Evolutionary conservation across 1,140 invertebrate genomes (phyloP).

Genomic region (Asbolus verrucosus): DNA sequence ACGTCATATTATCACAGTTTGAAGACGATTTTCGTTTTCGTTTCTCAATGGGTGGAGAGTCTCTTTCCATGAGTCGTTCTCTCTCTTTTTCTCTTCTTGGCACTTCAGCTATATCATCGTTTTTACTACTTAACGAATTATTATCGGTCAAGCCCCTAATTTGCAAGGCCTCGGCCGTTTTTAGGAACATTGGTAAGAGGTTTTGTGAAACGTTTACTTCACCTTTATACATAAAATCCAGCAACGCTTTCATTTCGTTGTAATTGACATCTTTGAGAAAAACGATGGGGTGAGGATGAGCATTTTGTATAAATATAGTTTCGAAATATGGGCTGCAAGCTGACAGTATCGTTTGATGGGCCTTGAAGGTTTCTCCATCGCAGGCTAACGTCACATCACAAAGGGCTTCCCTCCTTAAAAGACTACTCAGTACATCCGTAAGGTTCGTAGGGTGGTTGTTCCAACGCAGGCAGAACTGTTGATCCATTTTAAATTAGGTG

Average conservation of each 20-base stretch:
- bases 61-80: slow-evolving; percentile 57
- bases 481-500: slow-evolving; percentile 79
- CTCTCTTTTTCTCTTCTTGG: slow-evolving; percentile 54
- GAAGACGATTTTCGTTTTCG: slow-evolving; percentile 78
- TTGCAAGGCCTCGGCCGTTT: slow-evolving; percentile 91
- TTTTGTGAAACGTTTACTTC: slow-evolving; percentile 91
- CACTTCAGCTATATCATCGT: slow-evolving; percentile 54
- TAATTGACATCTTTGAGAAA: slow-evolving; percentile 91
- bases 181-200: slow-evolving; percentile 87
- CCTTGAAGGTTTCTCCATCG: slow-evolving; percentile 91
- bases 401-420: slow-evolving; percentile 86
- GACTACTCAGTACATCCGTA: slow-evolving; percentile 87
- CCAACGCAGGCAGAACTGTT: slow-evolving; percentile 95
- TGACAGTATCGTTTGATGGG: slow-evolving; percentile 93
- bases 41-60: slow-evolving; percentile 69
- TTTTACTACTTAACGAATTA: slow-evolving; percentile 74
- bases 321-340: slow-evolving; percentile 96
- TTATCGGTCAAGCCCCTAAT: slow-evolving; percentile 90
- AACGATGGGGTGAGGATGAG: slow-evolving; percentile 92
- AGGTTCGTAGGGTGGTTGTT: slow-evolving; percentile 93
- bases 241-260: slow-evolving; percentile 86
- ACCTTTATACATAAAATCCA: slow-evolving; percentile 93
- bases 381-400: slow-evolving; percentile 94
- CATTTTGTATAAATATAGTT: slow-evolving; percentile 91
- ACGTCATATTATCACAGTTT: slow-evolving; percentile 76